Conservation (phyloP, 2,888 invertebrate genomes). For the Sycophila texana region DNA sequence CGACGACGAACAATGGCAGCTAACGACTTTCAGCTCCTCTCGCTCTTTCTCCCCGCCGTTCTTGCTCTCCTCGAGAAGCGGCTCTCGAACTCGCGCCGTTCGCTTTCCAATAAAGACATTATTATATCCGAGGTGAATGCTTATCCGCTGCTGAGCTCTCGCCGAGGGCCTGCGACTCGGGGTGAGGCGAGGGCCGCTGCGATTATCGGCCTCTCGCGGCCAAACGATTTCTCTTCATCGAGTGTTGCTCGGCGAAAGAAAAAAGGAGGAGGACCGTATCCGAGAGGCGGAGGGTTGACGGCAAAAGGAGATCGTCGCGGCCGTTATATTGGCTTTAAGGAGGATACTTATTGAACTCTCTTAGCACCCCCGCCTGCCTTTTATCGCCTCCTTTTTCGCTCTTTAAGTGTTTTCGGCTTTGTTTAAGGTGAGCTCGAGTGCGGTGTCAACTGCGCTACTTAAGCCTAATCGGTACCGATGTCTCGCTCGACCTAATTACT, state of each 20-base stretch:
- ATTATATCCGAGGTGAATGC: slow-evolving; percentile 64
- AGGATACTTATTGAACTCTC: slow-evolving; percentile 75
- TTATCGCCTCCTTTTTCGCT: slow-evolving; percentile 66
- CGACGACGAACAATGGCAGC: slow-evolving; percentile 52
- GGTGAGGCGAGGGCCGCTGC: slow-evolving; percentile 60
- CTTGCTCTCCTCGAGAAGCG: neutral
- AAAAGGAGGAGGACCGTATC: slow-evolving; percentile 55
- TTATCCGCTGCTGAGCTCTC: slow-evolving; percentile 66
- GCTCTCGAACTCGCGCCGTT: slow-evolving; percentile 60
- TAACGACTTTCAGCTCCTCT: slow-evolving; percentile 52
- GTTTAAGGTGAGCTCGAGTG: slow-evolving; percentile 61
- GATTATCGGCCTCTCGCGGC: slow-evolving; percentile 71
- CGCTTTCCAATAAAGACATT: slow-evolving; percentile 74
- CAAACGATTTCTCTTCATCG: slow-evolving; percentile 62
- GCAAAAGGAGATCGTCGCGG: slow-evolving; percentile 56
- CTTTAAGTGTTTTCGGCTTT: slow-evolving; percentile 68
- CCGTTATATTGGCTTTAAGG: slow-evolving; percentile 71
- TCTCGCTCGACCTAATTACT: slow-evolving; percentile 1
- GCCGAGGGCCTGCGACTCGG: slow-evolving; percentile 7
- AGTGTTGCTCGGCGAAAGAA: neutral
- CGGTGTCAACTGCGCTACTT: slow-evolving; percentile 24
- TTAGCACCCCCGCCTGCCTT: slow-evolving; percentile 64
- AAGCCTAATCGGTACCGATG: slow-evolving; percentile 38
- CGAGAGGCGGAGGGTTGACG: slow-evolving; percentile 49
- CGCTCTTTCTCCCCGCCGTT: neutral